A percentile compares a stretch with the other conserved stretches of the same genome.
These are phyloP conservation scores for Sycophila sp. DNA, from an alignment of 1,140 invertebrate species.

Conservation along the genomic window DNA sequence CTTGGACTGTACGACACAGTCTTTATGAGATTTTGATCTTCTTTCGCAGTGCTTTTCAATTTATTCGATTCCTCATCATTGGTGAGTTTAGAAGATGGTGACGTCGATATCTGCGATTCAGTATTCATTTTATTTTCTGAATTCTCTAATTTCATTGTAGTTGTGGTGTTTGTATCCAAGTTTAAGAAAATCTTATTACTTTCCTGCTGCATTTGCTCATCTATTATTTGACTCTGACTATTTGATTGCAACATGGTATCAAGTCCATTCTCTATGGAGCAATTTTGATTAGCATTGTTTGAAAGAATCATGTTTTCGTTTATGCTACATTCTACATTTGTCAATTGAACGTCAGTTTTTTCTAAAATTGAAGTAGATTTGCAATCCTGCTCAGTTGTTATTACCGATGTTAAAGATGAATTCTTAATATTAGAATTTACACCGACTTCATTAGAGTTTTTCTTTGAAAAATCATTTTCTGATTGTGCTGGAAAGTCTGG, in stretches of 20 bases:
- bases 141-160: constrained; percentile 57
- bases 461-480: constrained; percentile 11
- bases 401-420: constrained; percentile 38
- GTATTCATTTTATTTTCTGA: constrained; percentile 20
- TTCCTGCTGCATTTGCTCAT: constrained; percentile 44
- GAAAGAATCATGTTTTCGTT: constrained; percentile 42
- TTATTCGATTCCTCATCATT: constrained; percentile 41
- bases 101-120: not conserved
- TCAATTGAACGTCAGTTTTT: constrained; percentile 17
- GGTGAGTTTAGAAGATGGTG: constrained; percentile 1
- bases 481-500: not conserved
- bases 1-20: constrained; percentile 62
- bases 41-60: constrained; percentile 46
- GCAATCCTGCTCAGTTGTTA: constrained; percentile 24
- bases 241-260: constrained; percentile 53
- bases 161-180: constrained; percentile 62
- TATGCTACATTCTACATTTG: constrained; percentile 12
- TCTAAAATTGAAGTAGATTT: not conserved
- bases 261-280: constrained; percentile 52
- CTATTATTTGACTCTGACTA: constrained; percentile 41
- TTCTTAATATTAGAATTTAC: too few species aligned
- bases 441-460: not conserved
- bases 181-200: constrained; percentile 63
- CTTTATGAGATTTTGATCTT: constrained; percentile 60
- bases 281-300: constrained; percentile 45